Conservation (phyloP, 37 sponge, comb jelly and placozoan species). For the Petrosia ficiformis region DNA sequence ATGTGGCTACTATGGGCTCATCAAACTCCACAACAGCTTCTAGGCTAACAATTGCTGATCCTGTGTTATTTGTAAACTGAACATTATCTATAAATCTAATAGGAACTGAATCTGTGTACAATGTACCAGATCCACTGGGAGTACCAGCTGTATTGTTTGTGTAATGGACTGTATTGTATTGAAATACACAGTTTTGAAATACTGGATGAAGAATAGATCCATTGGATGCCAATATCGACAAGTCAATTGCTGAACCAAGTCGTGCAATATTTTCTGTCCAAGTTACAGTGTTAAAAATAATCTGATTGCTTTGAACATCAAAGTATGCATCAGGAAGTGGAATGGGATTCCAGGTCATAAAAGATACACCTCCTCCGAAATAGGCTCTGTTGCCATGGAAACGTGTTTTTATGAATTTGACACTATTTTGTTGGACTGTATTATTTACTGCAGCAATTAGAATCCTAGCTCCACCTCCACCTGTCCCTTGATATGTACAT, state of each 20-base stretch:
- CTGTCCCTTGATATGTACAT: constrained; percentile 15
- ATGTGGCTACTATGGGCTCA: neutral
- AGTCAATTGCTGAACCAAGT: constrained; percentile 43
- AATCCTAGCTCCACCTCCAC: constrained; percentile 37
- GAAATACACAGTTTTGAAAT: constrained; percentile 28
- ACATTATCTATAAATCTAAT: constrained; percentile 23
- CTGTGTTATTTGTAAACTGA: constrained; percentile 33
- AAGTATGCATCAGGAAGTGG: neutral
- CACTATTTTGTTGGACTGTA: constrained; percentile 4
- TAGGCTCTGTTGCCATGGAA: constrained; percentile 44
- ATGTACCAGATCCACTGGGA: constrained; percentile 5
- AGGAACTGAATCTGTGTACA: constrained; percentile 32
- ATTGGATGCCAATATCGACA: constrained; percentile 4
- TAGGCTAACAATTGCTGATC: constrained; percentile 41
- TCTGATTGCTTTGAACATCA: neutral
- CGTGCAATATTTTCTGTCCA: constrained; percentile 29
- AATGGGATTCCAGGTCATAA: constrained; percentile 6
- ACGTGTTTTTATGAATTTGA: constrained; percentile 7
- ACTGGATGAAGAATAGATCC: constrained; percentile 8
- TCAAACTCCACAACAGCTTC: constrained; percentile 23
- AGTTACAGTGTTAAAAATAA: constrained; percentile 8
- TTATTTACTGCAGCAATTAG: constrained; percentile 5
- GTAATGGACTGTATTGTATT: constrained; percentile 16
- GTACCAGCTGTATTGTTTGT: neutral
- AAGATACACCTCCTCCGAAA: constrained; percentile 54